phyloP scores from a whole-genome alignment of 2,888 invertebrate genomes.

The Euproctis similis region DNA sequence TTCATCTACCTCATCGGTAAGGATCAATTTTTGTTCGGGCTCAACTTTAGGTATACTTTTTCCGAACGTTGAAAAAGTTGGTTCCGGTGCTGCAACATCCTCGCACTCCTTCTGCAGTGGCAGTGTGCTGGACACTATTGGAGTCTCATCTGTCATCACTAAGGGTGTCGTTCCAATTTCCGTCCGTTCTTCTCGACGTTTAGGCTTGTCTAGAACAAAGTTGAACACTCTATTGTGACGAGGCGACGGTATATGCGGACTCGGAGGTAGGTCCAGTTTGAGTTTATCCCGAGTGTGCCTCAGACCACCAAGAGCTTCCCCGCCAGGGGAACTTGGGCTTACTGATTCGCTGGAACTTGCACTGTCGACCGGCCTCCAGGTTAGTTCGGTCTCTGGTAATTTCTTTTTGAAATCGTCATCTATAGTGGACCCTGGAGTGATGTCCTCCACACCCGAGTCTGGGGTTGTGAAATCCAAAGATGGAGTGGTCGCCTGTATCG shows the following conservation, averaged over 20 bases:
- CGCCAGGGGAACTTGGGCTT: constrained; percentile 59
- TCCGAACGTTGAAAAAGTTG: constrained; percentile 78
- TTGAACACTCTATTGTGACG: constrained; percentile 58
- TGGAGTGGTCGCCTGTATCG: constrained; percentile 38
- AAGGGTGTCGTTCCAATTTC: constrained; percentile 38
- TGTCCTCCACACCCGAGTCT: constrained; percentile 78
- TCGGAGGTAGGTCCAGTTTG: constrained; percentile 81
- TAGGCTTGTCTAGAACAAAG: constrained; percentile 60
- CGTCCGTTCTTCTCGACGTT: constrained; percentile 32
- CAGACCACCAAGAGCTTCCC: constrained; percentile 78
- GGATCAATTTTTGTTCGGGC: constrained; percentile 46
- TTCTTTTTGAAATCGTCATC: constrained; percentile 54
- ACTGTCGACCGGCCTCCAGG: constrained; percentile 51
- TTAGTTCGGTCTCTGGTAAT: constrained; percentile 30
- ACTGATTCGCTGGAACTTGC: constrained; percentile 63
- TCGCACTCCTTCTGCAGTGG: constrained; percentile 41
- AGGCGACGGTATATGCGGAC: constrained; percentile 65
- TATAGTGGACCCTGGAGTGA: constrained; percentile 67
- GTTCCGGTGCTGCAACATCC: constrained; percentile 46
- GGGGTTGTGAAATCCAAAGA: constrained; percentile 74
- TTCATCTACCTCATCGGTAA: constrained; percentile 34
- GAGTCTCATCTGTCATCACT: constrained; percentile 65
- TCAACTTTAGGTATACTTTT: constrained; percentile 52
- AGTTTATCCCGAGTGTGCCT: constrained; percentile 83
- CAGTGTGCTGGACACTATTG: constrained; percentile 42